Evolutionary conservation across 2,797 vertebrate genomes (phyloP), one percentile per base, ranked within the genome.

Genomic region (Enteromius mattozi): DNA sequence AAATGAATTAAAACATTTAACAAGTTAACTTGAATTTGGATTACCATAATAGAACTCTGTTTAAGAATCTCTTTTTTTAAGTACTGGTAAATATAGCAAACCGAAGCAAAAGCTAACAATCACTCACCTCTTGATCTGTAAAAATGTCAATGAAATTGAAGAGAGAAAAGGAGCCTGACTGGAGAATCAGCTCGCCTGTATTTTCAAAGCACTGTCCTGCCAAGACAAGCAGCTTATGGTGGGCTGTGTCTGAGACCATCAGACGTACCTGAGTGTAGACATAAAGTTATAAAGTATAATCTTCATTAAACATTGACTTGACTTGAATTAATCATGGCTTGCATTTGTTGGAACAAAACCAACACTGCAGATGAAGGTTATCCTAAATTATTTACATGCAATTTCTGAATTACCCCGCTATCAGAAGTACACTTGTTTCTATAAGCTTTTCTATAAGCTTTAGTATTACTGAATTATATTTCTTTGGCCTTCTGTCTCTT

Each of bases 91-190:
- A 30, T 63, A 30, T 42, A 66, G n/a, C 21, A 76, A 83, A 72
- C 37, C 2, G 3, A 6, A 33, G 7, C 19, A 78, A 70, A 40
- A 69, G 7, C 5, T 27, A 63, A 69, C 12, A 72, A 30, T 37
- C 21, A 85, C 95, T 89, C 80, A 98, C 98, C 97, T 99, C 98
- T 93, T 98, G 97, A 90, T 99, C 97, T 0, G 97, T 99, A 91
- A 99, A 99, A 91, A 99, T 99, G 91, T 99, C 97, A 84, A 99
- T 99, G 92, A 99, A 99, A 86, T 96, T 98, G 88, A 96, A 96
- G 93, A 99, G 98, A 69, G 98, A 99, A 92, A 99, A 99, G 16
- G 97, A 94, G 78, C 98, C 98, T n/a, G 97, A 97, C 71, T 99
- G 98, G 85, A 99, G 97, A 91, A 99, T 99, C 79, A 99, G 95